Evolutionary conservation across 2,797 vertebrate genomes (phyloP).

Genomic region (Bucorvus abyssinicus): DNA sequence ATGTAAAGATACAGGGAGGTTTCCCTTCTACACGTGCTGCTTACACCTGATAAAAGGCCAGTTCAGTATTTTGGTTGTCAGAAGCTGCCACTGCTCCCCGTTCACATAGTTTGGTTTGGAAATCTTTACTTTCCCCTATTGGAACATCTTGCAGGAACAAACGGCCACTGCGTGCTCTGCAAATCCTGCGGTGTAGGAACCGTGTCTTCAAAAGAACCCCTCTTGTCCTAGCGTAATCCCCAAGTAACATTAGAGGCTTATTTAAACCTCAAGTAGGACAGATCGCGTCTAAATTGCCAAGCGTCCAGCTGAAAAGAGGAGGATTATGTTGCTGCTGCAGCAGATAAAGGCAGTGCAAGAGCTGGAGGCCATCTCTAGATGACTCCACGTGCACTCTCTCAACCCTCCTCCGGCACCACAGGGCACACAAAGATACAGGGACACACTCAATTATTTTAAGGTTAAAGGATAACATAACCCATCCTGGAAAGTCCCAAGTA

Average conservation of each 20-base stretch:
- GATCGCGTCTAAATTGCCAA: neutral
- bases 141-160: neutral
- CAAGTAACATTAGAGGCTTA: neutral
- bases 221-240: neutral
- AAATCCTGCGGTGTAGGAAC: rapidly evolving
- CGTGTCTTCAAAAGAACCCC: neutral
- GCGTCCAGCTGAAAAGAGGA: neutral
- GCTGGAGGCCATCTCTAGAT: rapidly evolving
- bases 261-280: slow-evolving; percentile 24
- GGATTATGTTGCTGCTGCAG: neutral
- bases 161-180: neutral
- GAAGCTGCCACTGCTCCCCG: neutral
- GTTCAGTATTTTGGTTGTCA: neutral
- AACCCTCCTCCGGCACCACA: neutral
- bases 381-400: rapidly evolving
- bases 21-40: neutral
- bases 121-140: neutral
- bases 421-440: neutral
- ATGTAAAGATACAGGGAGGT: neutral
- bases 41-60: neutral
- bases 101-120: rapidly evolving
- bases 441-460: neutral
- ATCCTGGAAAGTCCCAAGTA: neutral
- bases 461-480: neutral
- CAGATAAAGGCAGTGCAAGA: neutral